Evolutionary conservation across 2,888 invertebrate genomes (phyloP), one percentile per base, ranked within the genome.

Genomic region (Phalera bucephala): DNA sequence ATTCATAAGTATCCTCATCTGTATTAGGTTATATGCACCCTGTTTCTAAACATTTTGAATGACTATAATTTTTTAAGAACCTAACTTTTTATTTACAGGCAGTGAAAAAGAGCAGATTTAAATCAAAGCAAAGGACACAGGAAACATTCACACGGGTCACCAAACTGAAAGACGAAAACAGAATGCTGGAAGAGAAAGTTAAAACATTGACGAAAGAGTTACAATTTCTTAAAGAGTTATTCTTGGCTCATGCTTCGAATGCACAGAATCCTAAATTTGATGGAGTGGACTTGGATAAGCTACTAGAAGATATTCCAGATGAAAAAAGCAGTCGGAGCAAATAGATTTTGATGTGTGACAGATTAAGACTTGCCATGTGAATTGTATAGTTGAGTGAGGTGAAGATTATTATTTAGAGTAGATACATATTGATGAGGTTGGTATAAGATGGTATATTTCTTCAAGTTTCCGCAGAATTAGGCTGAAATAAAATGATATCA

Each of bases 121-220:
- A 96, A 80, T 93, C 94, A 8, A 94, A 95, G 67, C 91, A 94
- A 64, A 91, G 94, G 40, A 95, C 95, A 0, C 93, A 94, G 61
- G 94, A 95, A 69, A 96, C 96, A 3, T 86, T 94, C 46, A 92
- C 93, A 39, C 80, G 95, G 36, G 96, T 96, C 0, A 94, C 91
- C 61, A 93, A 94, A 68, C 73, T 96, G 22, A 94, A 94, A 70
- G 92, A 92, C 5, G 96, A 96, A 70, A 96, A 96, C 73, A 94
- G 95, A 68, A 91, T 94, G 61, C 77, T 96, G 15, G 95, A 95
- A 71, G 94, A 95, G 60, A 95, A 95, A 76, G 95, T 96, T 1
- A 94, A 95, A 66, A 93, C 94, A 36, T 82, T 96, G n/a, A 94
- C 94, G 7, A 95, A 95, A 69, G 95, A 96, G 69, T 79, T 96